Percentiles rank a stretch among this genome's conserved stretches.
phyloP scores from a whole-genome alignment of 2,888 invertebrate genomes.

The Tethea ocularis region DNA sequence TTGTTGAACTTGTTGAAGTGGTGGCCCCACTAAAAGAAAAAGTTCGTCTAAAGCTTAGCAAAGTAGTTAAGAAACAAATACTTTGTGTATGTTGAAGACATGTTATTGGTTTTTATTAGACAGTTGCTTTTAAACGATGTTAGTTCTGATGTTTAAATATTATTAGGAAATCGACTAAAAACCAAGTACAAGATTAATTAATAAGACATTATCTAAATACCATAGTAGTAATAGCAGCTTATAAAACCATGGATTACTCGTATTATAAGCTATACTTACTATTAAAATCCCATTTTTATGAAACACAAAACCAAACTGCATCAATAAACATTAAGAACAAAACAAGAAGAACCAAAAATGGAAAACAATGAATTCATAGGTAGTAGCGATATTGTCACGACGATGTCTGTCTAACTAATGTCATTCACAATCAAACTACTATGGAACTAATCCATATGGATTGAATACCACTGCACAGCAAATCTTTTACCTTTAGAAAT shows the following conservation, averaged over 20 bases:
- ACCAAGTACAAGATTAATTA: too few relatives aligned
- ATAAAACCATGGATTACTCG: too few relatives aligned
- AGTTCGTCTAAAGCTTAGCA: slow-evolving; percentile 2
- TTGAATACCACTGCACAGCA: slow-evolving; percentile 16
- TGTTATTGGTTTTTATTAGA: not conserved
- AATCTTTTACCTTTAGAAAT: slow-evolving; percentile 29
- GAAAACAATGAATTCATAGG: not conserved
- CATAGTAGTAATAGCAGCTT: too few relatives aligned
- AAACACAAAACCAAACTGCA: too few relatives aligned
- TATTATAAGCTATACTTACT: too few relatives aligned
- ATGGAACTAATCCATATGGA: slow-evolving; percentile 11
- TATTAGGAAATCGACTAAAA: too few relatives aligned
- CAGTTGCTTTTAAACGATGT: too few relatives aligned
- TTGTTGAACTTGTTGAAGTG: slow-evolving; percentile 6
- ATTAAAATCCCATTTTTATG: too few relatives aligned
- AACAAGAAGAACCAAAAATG: not conserved
- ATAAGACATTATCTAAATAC: too few relatives aligned
- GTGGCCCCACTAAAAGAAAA: slow-evolving; percentile 9
- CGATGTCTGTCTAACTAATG: not conserved
- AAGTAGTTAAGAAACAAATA: slow-evolving; percentile 1
- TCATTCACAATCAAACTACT: not conserved
- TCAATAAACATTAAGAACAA: not conserved
- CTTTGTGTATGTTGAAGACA: slow-evolving; percentile 5
- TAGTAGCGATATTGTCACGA: not conserved
- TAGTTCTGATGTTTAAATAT: too few relatives aligned